Percentiles rank a stretch among this genome's conserved stretches.
These are phyloP conservation scores for Lepidurus arcticus DNA, from an alignment of 1,140 invertebrate species.

Conservation along the genomic window DNA sequence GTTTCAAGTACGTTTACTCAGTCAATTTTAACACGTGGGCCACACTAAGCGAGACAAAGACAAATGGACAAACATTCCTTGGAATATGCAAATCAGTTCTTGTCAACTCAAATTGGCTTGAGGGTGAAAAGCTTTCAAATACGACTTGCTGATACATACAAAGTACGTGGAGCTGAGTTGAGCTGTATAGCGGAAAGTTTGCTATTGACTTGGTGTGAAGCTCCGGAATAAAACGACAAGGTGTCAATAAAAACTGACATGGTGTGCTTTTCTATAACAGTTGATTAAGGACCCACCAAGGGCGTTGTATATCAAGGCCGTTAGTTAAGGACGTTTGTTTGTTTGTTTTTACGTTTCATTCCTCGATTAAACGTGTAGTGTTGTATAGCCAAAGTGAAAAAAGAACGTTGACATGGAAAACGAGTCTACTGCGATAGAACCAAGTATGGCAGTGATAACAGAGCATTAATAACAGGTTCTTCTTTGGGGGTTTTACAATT, in stretches of 20 bases:
- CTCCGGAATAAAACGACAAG: not conserved
- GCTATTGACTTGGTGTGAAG: not conserved
- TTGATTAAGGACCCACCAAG: not conserved
- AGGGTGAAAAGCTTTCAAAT: not conserved
- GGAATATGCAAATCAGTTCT: not conserved
- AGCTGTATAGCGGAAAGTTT: not conserved
- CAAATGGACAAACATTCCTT: not conserved
- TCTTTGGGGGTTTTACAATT: not conserved
- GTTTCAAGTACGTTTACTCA: not conserved
- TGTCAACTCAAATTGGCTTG: not conserved
- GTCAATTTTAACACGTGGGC: not conserved
- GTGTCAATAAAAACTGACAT: not conserved
- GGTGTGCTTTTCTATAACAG: not conserved
- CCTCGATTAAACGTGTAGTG: not conserved
- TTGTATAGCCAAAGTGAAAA: not conserved
- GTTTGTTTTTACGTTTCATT: not conserved
- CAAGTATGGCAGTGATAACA: not conserved
- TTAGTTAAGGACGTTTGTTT: not conserved
- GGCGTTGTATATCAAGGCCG: not conserved
- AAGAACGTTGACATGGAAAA: not conserved
- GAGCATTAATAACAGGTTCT: not conserved
- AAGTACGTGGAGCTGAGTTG: not conserved
- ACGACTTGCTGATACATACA: too few species aligned
- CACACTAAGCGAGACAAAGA: not conserved
- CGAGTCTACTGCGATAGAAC: not conserved